Evolutionary conservation across 1,140 invertebrate species (phyloP).

Genomic region (Coptotermes formosanus): DNA sequence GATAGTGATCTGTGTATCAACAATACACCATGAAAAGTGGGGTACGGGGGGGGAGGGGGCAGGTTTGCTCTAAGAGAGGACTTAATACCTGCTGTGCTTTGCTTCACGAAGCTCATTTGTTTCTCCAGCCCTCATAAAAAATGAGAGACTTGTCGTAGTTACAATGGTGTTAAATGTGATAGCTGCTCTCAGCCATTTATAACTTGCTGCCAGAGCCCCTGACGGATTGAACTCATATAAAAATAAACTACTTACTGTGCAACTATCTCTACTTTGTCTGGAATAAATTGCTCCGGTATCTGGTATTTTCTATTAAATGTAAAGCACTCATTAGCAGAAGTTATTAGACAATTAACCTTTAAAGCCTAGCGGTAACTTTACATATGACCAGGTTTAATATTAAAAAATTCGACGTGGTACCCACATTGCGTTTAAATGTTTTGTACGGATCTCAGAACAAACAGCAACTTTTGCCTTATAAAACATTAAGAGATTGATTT

Average conservation of each 20-base stretch:
- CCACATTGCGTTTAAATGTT: too few species aligned
- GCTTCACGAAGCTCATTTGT: neutral
- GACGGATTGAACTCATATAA: neutral
- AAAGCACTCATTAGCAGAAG: too few species aligned
- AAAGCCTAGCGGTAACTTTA: too few species aligned
- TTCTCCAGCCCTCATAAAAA: neutral
- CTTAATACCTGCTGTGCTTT: constrained; percentile 5
- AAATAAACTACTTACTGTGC: neutral
- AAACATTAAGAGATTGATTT: too few species aligned
- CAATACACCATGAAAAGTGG: neutral
- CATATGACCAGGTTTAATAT: too few species aligned
- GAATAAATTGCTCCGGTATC: neutral
- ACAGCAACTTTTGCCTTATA: too few species aligned
- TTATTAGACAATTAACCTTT: too few species aligned
- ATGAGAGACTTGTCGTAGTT: neutral
- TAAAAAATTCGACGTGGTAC: too few species aligned
- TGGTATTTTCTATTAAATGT: neutral
- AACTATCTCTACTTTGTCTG: neutral
- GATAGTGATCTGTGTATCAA: neutral
- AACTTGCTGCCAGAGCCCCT: neutral
- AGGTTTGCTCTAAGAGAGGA: neutral
- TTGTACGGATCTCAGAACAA: too few species aligned
- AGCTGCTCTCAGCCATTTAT: neutral
- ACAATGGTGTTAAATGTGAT: neutral
- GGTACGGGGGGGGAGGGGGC: too few species aligned